Percentiles rank a stretch among this genome's conserved stretches.
phyloP scores from a whole-genome alignment of 2,888 invertebrate genomes.

The Trissolcus brochymenae region DNA sequence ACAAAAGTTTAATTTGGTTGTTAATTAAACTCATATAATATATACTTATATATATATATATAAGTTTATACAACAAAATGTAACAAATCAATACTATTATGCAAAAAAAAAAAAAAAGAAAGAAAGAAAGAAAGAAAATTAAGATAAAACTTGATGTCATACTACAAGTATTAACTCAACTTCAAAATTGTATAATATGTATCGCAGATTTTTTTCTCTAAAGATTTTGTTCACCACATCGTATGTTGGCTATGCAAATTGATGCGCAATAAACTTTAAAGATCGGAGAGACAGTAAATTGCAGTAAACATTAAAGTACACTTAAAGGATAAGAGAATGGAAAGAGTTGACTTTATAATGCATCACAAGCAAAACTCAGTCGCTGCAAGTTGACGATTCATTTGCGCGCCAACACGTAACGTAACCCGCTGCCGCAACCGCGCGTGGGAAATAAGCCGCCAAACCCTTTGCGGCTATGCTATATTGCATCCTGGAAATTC shows the following conservation, averaged over 20 bases:
- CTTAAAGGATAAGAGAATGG: slow-evolving; percentile 49
- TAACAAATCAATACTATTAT: no score
- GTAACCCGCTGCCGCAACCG: slow-evolving; percentile 22
- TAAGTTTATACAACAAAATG: no score
- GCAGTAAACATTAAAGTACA: slow-evolving; percentile 44
- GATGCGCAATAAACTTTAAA: slow-evolving; percentile 57
- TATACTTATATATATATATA: no score
- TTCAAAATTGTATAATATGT: not conserved
- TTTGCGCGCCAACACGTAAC: slow-evolving; percentile 35
- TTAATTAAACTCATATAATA: no score
- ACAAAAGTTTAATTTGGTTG: no score
- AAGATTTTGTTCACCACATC: slow-evolving; percentile 3
- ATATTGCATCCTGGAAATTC: slow-evolving; percentile 14
- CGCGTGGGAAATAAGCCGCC: slow-evolving; percentile 41
- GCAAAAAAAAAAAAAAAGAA: no score
- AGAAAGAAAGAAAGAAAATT: no score
- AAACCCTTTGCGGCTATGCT: slow-evolving; percentile 25
- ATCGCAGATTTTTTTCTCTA: not conserved
- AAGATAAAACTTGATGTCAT: no score
- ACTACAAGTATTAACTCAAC: no score
- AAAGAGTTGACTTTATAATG: slow-evolving; percentile 32
- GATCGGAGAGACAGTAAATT: slow-evolving; percentile 46
- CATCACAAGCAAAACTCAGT: slow-evolving; percentile 21
- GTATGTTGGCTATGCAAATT: slow-evolving; percentile 55
- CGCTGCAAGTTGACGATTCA: slow-evolving; percentile 42